Base-by-base conservation (phyloP, 2,797 vertebrate species). In the Lateolabrax maculatus region DNA sequence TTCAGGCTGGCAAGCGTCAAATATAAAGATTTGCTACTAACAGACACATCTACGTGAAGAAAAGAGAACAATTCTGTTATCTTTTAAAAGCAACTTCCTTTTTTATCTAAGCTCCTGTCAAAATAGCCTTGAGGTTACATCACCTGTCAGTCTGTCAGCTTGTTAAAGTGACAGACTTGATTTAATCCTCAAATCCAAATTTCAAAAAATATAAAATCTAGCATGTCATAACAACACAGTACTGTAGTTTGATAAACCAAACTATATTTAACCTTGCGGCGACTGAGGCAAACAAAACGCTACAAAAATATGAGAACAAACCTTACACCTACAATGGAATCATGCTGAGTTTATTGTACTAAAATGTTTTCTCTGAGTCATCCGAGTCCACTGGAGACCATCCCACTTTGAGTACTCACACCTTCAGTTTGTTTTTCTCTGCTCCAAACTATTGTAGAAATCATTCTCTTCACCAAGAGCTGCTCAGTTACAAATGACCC, bases 91-190 rank as follows among this genome's bases (percentile, higher is more conserved):
- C 39, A 51, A 27, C 37, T 39, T 63, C 52, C 29, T 61, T 72
- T 53, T 55, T 34, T 21, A 63, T 78, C 21, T 25, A 6, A 71
- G 69, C 65, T 74, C 55, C 52, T 76, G 53, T 75, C 64, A 71
- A 71, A 81, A 71, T 57, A 74, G 62, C 80, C 65, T 74, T 10
- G 31, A 73, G 66, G 57, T 70, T 75, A 62, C 63, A 71, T 79
- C 63, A 60, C 18, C 63, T 77, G 80, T 84, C 81, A 82, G 48
- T 34, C 25, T 77, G 58, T 34, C 61, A 65, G 51, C 15, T 41
- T 77, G 4, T 68, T 65, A 8, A 57, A 71, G 57, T 65, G 51
- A 74, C 57, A 6, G 21, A 65, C 21, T 29, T 21, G 4, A 72
- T 82, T 75, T 75, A 68, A 58, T 58, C 68, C 41, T 74, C 27